Percentiles rank a stretch among this genome's conserved stretches.
Evolutionary conservation across 1,140 invertebrate genomes (phyloP).

Genomic region (Brachionus koreanus): DNA sequence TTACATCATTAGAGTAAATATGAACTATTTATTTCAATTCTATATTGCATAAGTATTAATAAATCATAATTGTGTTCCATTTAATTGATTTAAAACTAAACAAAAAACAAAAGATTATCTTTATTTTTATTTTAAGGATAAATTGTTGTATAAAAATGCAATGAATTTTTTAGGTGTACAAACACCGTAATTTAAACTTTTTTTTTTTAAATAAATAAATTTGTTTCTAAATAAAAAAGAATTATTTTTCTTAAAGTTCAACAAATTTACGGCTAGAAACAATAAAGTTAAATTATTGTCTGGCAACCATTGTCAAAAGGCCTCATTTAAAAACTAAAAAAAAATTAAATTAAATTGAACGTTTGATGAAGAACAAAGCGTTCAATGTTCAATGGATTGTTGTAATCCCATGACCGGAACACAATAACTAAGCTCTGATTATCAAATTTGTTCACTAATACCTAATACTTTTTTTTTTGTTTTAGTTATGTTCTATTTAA

Average conservation of each 20-base stretch:
- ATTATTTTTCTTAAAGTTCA: not conserved
- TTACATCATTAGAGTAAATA: not conserved
- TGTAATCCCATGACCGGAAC: not conserved
- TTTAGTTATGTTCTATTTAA: not conserved
- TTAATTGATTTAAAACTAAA: constrained; percentile 6
- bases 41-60: not conserved
- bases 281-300: not conserved
- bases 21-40: not conserved
- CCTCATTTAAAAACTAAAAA: no score
- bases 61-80: constrained; percentile 37
- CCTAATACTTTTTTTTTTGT: not conserved
- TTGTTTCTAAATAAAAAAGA: not conserved
- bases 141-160: constrained; percentile 51
- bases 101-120: not conserved
- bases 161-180: constrained; percentile 50
- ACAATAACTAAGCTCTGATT: not conserved
- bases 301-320: no score
- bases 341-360: not conserved
- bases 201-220: not conserved
- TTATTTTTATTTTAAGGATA: constrained; percentile 46
- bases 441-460: not conserved
- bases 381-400: not conserved
- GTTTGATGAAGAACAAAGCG: not conserved
- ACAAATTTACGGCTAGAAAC: not conserved
- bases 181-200: not conserved